These are phyloP conservation scores for Ariopsis seemanni DNA, from an alignment of 2,113 vertebrate species.

Conservation along the genomic window DNA sequence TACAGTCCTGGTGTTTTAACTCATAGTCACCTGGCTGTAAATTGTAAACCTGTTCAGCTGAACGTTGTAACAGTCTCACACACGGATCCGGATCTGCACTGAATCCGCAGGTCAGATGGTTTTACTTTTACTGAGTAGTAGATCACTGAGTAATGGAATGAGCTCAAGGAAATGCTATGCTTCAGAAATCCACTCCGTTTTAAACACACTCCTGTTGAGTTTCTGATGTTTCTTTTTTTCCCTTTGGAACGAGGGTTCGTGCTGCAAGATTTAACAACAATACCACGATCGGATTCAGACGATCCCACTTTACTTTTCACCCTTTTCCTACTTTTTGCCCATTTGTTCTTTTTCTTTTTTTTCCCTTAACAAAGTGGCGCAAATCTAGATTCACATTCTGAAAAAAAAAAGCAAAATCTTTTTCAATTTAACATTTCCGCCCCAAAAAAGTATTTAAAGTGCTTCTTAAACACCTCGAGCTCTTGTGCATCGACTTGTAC, in stretches of 20 bases:
- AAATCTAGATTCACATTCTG: background rate
- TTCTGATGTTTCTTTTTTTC: background rate
- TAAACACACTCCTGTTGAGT: background rate
- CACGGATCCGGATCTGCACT: too few relatives aligned
- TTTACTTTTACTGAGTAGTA: background rate
- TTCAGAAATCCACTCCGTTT: background rate
- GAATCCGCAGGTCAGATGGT: background rate
- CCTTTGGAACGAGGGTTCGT: background rate
- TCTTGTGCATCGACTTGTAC: background rate
- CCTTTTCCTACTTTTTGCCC: too few relatives aligned
- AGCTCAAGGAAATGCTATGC: background rate
- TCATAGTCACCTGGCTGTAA: background rate
- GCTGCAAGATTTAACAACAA: background rate
- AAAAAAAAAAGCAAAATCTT: background rate
- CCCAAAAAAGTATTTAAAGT: background rate
- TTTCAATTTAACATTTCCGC: background rate
- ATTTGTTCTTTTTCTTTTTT: background rate
- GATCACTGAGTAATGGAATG: background rate
- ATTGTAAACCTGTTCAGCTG: background rate
- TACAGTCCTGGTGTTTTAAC: background rate
- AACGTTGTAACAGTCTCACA: background rate
- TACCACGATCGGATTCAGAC: background rate
- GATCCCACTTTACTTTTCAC: too few relatives aligned
- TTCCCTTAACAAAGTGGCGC: background rate
- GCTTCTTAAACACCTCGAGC: background rate